Evolutionary conservation across 1,140 invertebrate species (phyloP), one percentile per base, ranked within the genome.

Genomic region (Ceratina calcarata): DNA sequence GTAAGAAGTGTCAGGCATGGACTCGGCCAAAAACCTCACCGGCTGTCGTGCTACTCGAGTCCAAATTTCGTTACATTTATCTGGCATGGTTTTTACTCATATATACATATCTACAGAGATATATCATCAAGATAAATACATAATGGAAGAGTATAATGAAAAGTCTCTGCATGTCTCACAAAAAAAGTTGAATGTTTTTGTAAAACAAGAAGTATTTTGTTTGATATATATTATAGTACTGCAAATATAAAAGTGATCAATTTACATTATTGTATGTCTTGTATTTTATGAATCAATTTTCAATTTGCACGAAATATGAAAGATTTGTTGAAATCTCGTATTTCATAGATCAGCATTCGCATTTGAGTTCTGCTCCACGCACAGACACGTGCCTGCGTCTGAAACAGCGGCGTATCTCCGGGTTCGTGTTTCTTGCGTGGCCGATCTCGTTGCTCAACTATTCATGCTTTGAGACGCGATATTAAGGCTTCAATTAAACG

Each of bases 401-500:
- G 73, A 45, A 37, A 7, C 13, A 72, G 18, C 60, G 15, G 57
- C 55, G 66, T 45, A 15, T 18, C 70, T 32, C 32, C 58, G 37
- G 51, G 71, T 82, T 84, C 78, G 58, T 18, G 61, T 61, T 86
- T 89, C 81, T 81, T 83, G 78, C 72, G 68, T 67, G 71, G 62
- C n/a, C 81, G 62, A 64, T 60, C 69, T 64, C 71, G 65, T 71
- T 77, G 66, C 65, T 73, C 77, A 66, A 57, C 61, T 75, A 71
- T 80, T 75, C 74, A 61, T 64, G 84, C 86, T 87, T 88, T 87
- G 79, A 87, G 76, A 69, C 77, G 37, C 70, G 74, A 87, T 84
- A 87, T 88, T 87, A 87, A 86, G 86, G 70, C 73, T 87, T 74
- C 82, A 81, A 88, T 87, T 88, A 87, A 84, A 78, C 76, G 67